A percentile compares a stretch with the other conserved stretches of the same genome.
Evolutionary conservation across 92 coral and sea anemone genomes (phyloP).

Genomic region (Heteractis magnifica): DNA sequence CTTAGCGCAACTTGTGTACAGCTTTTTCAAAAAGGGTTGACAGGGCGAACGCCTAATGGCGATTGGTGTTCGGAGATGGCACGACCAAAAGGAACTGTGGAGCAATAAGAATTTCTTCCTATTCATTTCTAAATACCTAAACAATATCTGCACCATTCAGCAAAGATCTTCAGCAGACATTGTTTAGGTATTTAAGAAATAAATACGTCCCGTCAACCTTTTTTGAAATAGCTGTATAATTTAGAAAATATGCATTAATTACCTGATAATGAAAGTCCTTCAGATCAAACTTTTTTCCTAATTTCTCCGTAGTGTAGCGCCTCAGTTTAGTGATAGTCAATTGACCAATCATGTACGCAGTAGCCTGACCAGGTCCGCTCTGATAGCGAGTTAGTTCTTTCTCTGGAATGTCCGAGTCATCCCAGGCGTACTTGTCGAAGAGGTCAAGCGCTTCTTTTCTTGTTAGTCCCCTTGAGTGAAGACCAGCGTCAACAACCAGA

Average conservation of each 20-base stretch:
- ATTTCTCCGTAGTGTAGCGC: constrained; percentile 38
- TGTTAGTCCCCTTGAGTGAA: constrained; percentile 76
- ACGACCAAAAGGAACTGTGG: too few species aligned
- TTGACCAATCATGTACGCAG: constrained; percentile 69
- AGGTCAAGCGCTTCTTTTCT: constrained; percentile 71
- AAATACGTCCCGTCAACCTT: too few species aligned
- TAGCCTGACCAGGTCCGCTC: constrained; percentile 70
- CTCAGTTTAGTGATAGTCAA: constrained; percentile 51
- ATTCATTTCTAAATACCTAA: too few species aligned
- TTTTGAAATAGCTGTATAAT: too few species aligned
- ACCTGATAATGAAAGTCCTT: constrained; percentile 72
- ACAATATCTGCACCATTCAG: too few species aligned
- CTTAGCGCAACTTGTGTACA: too few species aligned
- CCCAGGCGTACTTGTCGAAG: constrained; percentile 85
- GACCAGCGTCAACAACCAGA: constrained; percentile 84
- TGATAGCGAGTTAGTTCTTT: constrained; percentile 83
- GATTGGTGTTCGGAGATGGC: too few species aligned
- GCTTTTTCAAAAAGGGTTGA: too few species aligned
- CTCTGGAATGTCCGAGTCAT: constrained; percentile 73
- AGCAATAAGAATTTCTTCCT: too few species aligned
- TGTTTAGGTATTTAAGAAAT: too few species aligned
- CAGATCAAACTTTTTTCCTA: constrained; percentile 44
- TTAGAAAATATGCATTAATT: background rate
- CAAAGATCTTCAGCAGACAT: too few species aligned
- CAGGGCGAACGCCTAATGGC: too few species aligned